Conservation (phyloP, 1,140 invertebrate species). For the Drosophila carrolli region DNA sequence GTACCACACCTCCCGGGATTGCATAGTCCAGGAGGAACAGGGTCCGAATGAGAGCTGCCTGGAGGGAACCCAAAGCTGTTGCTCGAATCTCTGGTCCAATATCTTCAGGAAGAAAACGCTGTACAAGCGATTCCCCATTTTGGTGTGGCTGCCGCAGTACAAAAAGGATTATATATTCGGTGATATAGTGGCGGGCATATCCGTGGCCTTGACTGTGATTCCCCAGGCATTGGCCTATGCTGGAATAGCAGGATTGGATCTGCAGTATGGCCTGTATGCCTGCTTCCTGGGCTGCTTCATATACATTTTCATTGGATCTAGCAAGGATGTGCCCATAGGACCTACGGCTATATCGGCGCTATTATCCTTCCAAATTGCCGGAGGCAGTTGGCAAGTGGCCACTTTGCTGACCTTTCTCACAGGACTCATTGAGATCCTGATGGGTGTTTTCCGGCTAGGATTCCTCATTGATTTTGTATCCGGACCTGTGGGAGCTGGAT, state of each 20-base stretch:
- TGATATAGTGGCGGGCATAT: slow-evolving; percentile 94
- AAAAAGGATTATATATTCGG: slow-evolving; percentile 87
- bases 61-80: slow-evolving; percentile 53
- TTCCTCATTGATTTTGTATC: slow-evolving; percentile 98
- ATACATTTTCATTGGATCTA: slow-evolving; percentile 95
- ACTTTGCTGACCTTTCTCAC: slow-evolving; percentile 92
- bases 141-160: slow-evolving; percentile 91
- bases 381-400: slow-evolving; percentile 90
- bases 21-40: slow-evolving; percentile 69
- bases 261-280: slow-evolving; percentile 94
- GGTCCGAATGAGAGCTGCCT: slow-evolving; percentile 31
- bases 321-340: slow-evolving; percentile 95
- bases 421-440: slow-evolving; percentile 92
- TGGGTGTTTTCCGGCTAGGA: slow-evolving; percentile 95
- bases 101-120: slow-evolving; percentile 87
- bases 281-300: slow-evolving; percentile 96
- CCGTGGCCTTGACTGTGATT: slow-evolving; percentile 93
- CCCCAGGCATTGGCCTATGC: slow-evolving; percentile 94
- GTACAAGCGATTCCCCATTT: slow-evolving; percentile 89
- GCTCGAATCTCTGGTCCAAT: slow-evolving; percentile 68
- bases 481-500: slow-evolving; percentile 95
- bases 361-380: slow-evolving; percentile 91
- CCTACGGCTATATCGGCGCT: slow-evolving; percentile 94
- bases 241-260: slow-evolving; percentile 91
- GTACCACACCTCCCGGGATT: slow-evolving; percentile 75